phyloP scores from a whole-genome alignment of 1,140 invertebrate genomes.

The Schlechtendalia chinensis region DNA sequence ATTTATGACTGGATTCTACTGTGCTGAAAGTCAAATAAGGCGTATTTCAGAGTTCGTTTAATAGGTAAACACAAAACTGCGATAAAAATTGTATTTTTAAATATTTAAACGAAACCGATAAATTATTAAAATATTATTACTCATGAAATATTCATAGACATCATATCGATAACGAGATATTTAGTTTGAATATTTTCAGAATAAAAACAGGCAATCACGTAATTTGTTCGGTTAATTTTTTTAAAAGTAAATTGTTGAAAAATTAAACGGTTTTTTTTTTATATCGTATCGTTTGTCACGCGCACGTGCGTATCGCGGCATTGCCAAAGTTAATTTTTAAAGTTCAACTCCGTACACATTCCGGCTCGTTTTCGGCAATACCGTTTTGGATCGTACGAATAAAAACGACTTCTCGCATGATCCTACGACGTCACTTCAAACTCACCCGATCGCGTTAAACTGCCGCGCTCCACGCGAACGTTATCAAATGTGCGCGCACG shows the following conservation, averaged over 20 bases:
- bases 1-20: too few species aligned
- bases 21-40: background rate
- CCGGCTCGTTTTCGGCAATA: background rate
- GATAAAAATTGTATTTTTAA: background rate
- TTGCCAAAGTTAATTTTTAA: background rate
- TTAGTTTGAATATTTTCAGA: too few species aligned
- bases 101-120: background rate
- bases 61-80: background rate
- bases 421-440: background rate
- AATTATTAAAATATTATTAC: too few species aligned
- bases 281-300: too few species aligned
- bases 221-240: too few species aligned
- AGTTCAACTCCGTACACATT: background rate
- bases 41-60: background rate
- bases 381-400: background rate
- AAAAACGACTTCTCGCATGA: background rate
- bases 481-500: too few species aligned
- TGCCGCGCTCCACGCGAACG: background rate
- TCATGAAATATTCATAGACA: background rate
- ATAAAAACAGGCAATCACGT: too few species aligned
- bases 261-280: too few species aligned
- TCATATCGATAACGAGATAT: too few species aligned
- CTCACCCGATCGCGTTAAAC: background rate
- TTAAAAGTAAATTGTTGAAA: too few species aligned
- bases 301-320: too few species aligned